phyloP scores from a whole-genome alignment of 30 jellyfish, hydroid and myxozoan genomes.

The Chrysaora quinquecirrha region DNA sequence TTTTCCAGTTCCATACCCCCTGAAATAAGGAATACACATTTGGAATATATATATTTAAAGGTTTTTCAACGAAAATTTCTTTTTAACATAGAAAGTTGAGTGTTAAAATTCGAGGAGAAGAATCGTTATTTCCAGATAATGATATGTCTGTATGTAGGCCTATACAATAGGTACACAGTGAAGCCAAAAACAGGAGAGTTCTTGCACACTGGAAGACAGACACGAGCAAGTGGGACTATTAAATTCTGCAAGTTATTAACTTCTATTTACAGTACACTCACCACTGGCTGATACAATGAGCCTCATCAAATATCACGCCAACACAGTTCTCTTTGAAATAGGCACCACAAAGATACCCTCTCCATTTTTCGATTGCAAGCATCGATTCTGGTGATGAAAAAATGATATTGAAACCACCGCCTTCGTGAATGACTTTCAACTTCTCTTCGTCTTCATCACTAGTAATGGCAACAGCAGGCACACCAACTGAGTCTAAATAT shows the following conservation, averaged over 20 bases:
- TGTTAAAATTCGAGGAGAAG: too few relatives aligned
- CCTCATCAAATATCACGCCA: constrained; percentile 19
- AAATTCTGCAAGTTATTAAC: too few relatives aligned
- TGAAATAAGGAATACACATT: neutral
- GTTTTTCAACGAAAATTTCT: too few relatives aligned
- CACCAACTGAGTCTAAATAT: constrained; percentile 12
- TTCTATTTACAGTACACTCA: neutral
- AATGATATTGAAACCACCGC: neutral
- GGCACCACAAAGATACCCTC: neutral
- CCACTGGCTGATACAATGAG: constrained; percentile 27
- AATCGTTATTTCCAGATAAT: too few relatives aligned
- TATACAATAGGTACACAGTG: too few relatives aligned
- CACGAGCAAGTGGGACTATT: too few relatives aligned
- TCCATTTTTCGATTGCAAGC: constrained; percentile 22
- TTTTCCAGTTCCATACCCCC: constrained; percentile 38
- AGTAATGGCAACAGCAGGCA: constrained; percentile 13
- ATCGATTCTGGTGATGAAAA: constrained; percentile 17
- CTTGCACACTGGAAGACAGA: too few relatives aligned
- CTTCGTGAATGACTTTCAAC: neutral
- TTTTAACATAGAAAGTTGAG: too few relatives aligned
- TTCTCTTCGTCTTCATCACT: neutral
- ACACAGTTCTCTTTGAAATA: neutral
- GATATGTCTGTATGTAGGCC: too few relatives aligned
- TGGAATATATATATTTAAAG: too few relatives aligned
- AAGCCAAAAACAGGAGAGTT: too few relatives aligned